Conservation (phyloP, 2,113 vertebrate species). For the Uropsilus gracilis region DNA sequence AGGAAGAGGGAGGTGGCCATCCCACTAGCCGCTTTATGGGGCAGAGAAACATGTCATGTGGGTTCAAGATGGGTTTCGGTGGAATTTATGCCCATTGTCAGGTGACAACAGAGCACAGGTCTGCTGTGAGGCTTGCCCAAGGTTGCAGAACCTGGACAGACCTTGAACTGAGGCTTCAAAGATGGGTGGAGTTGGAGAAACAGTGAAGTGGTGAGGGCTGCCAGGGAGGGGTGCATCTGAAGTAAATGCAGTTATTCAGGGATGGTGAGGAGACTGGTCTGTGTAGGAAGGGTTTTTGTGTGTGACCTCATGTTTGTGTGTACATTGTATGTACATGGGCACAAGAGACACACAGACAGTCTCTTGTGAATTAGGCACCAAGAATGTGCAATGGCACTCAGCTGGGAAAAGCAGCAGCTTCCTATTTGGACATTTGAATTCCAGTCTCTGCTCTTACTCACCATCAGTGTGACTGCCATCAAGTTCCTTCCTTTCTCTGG, state of each 20-base stretch:
- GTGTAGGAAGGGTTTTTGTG: neutral
- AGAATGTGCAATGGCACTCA: neutral
- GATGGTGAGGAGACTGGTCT: neutral
- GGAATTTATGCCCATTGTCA: neutral
- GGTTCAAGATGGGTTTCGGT: neutral
- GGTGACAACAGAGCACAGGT: neutral
- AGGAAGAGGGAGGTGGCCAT: neutral
- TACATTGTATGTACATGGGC: rapidly evolving
- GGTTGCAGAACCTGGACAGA: neutral
- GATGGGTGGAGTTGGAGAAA: neutral
- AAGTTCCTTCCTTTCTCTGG: neutral
- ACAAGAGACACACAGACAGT: rapidly evolving
- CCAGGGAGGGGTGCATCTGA: too few species aligned
- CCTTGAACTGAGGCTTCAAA: neutral
- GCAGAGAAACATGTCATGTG: neutral
- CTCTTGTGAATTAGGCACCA: neutral
- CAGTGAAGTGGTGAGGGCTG: neutral
- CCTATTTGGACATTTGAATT: neutral
- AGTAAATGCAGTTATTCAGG: neutral
- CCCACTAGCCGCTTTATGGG: neutral
- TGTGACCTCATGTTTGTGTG: rapidly evolving
- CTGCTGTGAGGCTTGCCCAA: neutral
- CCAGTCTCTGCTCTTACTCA: neutral
- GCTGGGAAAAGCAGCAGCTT: neutral
- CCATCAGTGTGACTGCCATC: neutral